phyloP scores from a whole-genome alignment of 2,113 vertebrate genomes.

The Gallinago paraguaiae region DNA sequence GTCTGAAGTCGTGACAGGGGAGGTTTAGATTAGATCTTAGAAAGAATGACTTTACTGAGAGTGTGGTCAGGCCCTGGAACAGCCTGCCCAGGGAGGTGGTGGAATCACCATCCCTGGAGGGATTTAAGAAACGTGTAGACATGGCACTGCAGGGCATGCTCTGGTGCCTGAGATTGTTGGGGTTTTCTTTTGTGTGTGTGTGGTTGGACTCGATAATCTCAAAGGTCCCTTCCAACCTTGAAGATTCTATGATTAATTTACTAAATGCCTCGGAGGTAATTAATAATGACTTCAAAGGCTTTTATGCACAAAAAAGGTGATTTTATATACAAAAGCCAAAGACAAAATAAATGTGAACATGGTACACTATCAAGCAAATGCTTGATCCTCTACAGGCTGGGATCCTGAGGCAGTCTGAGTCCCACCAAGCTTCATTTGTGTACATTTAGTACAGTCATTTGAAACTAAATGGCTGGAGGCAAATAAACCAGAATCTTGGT shows the following conservation, averaged over 20 bases:
- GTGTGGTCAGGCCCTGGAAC: no score
- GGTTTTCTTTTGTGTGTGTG: no score
- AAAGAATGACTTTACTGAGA: no score
- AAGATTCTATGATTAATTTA: not conserved
- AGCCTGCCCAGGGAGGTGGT: no score
- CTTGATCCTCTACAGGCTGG: not conserved
- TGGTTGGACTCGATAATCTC: no score
- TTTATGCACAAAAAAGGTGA: not conserved
- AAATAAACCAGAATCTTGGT: not conserved
- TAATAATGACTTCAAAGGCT: not conserved
- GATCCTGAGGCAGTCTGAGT: not conserved
- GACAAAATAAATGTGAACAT: not conserved
- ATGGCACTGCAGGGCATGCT: no score
- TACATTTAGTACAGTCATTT: not conserved
- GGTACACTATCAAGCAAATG: not conserved
- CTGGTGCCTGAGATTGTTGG: no score
- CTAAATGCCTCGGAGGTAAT: not conserved
- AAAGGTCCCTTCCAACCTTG: no score
- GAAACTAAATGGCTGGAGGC: not conserved
- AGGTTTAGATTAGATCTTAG: no score
- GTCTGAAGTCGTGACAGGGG: no score
- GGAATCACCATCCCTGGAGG: no score
- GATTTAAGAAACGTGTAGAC: no score
- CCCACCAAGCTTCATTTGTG: not conserved
- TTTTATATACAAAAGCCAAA: not conserved